Evolutionary conservation across 1,140 invertebrate genomes (phyloP).

Genomic region (Scaptomyza hsui): DNA sequence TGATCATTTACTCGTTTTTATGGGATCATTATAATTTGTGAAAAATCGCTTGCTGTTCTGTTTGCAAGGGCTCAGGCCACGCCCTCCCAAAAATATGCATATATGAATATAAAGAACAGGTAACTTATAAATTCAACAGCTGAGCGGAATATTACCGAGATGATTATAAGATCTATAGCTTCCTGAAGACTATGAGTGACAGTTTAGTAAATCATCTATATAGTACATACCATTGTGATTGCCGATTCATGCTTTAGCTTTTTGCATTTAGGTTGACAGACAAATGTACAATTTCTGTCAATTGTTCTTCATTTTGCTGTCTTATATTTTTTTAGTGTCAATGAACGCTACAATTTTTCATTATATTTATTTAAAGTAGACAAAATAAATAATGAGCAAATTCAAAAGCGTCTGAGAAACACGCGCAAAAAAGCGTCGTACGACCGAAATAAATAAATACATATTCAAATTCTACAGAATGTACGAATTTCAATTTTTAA

Average conservation of each 20-base stretch:
- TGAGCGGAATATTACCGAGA: conserved; percentile 51
- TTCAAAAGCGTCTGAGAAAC: conserved; percentile 57
- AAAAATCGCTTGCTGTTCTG: conserved; percentile 54
- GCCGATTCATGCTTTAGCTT: conserved; percentile 12
- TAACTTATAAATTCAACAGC: conserved; percentile 5
- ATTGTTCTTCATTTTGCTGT: conserved; percentile 34
- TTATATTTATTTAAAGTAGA: conserved; percentile 81
- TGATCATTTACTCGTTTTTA: conserved; percentile 40
- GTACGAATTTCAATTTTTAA: conserved; percentile 63
- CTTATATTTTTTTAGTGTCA: conserved; percentile 66
- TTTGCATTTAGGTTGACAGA: conserved; percentile 46
- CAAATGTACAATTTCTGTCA: conserved; percentile 63
- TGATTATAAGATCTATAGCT: conserved; percentile 27
- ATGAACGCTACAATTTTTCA: conserved; percentile 77
- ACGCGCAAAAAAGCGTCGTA: conserved; percentile 58
- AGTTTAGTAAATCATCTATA: not conserved
- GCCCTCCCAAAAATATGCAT: conserved; percentile 39
- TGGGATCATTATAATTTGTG: conserved; percentile 50
- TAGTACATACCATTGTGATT: not conserved
- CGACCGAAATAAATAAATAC: conserved; percentile 55
- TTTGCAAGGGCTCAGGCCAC: conserved; percentile 45
- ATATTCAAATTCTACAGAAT: conserved; percentile 74
- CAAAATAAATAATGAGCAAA: conserved; percentile 66
- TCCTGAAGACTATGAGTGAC: not conserved
- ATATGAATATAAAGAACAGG: conserved; percentile 29